phyloP scores from a whole-genome alignment of 1,140 invertebrate genomes.

The Ectropis grisescens region DNA sequence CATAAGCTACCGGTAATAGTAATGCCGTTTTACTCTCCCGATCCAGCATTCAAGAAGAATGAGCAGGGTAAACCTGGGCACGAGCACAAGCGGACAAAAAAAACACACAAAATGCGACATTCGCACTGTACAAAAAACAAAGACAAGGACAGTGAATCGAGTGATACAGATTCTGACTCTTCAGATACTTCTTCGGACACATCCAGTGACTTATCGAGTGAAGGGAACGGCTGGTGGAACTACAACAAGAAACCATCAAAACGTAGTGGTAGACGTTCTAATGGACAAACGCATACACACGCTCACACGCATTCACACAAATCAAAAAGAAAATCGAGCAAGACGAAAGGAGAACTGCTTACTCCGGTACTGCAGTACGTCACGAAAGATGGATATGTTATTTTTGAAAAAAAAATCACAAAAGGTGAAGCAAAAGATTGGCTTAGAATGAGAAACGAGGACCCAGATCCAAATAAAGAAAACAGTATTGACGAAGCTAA shows the following conservation, averaged over 20 bases:
- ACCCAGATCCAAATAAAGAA: constrained; percentile 3
- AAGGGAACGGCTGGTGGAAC: constrained; percentile 25
- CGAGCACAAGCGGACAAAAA: background rate
- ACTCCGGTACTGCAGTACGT: constrained; percentile 51
- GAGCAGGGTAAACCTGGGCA: background rate
- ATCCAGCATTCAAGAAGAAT: constrained; percentile 26
- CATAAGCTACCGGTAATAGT: constrained; percentile 58
- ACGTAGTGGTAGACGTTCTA: constrained; percentile 12
- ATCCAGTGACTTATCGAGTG: constrained; percentile 19
- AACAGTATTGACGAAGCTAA: background rate
- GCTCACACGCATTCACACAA: constrained; percentile 11
- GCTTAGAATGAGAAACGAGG: constrained; percentile 23
- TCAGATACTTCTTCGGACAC: constrained; percentile 22
- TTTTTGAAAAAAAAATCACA: constrained; percentile 52
- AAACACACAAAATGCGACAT: background rate
- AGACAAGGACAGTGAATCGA: constrained; percentile 11
- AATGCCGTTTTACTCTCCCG: constrained; percentile 56
- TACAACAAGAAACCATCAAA: constrained; percentile 4
- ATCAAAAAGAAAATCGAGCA: constrained; percentile 10
- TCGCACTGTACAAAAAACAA: constrained; percentile 5
- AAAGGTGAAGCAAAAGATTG: constrained; percentile 49
- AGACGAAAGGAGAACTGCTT: constrained; percentile 24
- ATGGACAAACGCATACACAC: too few species aligned
- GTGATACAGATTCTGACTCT: constrained; percentile 16
- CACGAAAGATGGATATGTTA: constrained; percentile 53